Evolutionary conservation across 2,113 vertebrate genomes (phyloP), one percentile per base, ranked within the genome.

Genomic region (Cygnus buccinator): DNA sequence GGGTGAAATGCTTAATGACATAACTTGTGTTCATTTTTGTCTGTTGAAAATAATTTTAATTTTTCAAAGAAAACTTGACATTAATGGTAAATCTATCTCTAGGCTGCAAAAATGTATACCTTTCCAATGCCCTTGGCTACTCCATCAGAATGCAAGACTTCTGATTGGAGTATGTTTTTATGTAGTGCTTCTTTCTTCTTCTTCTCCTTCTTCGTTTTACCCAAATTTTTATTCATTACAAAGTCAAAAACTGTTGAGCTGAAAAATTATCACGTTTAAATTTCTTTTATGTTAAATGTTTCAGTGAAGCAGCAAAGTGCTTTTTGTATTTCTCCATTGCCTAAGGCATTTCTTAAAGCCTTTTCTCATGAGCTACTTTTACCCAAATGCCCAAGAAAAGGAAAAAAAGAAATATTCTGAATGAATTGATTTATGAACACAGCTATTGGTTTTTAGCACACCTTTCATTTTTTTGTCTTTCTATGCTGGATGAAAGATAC

Each of bases 231-330:
- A 67, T 88, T 95, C 91, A 86, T 88, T 87, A 68, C 2, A 5
- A 94, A 94, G 67, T 90, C 63, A 90, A 89, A 87, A 95, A 78
- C 43, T 71, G 68, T 85, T 89, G 68, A 91, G 88, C 61, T 95
- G 91, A 94, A 95, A 97, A 96, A 94, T 81, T 19, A 84, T 90
- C 61, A 94, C 0, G 4, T 90, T 95, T 95, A 83, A 94, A 90
- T 97, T 97, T 96, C 71, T 95, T 93, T 87, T 80, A 71, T 94
- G 84, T 85, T 95, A 91, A 96, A 90, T 26, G 44, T 39, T 65
- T 83, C 94, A 88, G 50, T 81, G 87, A 91, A 94, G 87, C 67
- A 95, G 78, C 16, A 95, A 96, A 97, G 52, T 81, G 72, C 46
- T 91, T 95, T 96, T 93, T 77, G 66, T 91, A 84, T 93, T 94